Evolutionary conservation across 2,888 invertebrate species (phyloP), one percentile per base, ranked within the genome.

Genomic region (Trisateles emortualis): DNA sequence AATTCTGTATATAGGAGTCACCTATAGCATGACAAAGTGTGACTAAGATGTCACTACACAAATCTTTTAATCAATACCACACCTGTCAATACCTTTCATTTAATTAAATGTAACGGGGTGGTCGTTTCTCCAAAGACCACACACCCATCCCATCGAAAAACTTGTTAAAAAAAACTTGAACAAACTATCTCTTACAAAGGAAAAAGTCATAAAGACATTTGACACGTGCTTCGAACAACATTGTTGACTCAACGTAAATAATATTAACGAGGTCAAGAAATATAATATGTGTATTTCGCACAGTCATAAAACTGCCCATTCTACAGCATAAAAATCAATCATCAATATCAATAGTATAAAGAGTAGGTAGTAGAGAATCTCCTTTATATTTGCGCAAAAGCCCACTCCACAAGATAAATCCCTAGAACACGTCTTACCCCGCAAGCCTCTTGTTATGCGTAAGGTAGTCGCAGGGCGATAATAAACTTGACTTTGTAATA

Each of bases 241-340:
- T 63, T 70, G 76, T 74, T 56, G 65, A 52, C 26, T 42, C 64
- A 56, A 74, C 75, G 79, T 79, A 81, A 81, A 82, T 74, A 81
- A 72, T 74, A 70, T 75, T 77, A 78, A 84, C 77, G 79, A 81
- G 83, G 78, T 70, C 78, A 76, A 60, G 83, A 78, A 81, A 82
- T 78, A 79, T 78, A 74, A 84, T 86, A 76, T 70, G 69, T 71
- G 68, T 73, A 76, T 75, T 82, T 82, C 75, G 74, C 81, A 75
- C 77, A 64, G 71, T 74, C 81, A 74, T 85, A 84, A 84, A 81
- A 76, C 73, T 63, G 67, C 72, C 74, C 74, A 68, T 54, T 54
- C 48, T 73, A 72, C 65, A 59, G 64, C 70, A 62, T 75, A 75
- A 79, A 72, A 79, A 79, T 83, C 84, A 80, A 71, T 71, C 71